phyloP scores from a whole-genome alignment of 2,797 vertebrate genomes.

The Galago senegalensis region DNA sequence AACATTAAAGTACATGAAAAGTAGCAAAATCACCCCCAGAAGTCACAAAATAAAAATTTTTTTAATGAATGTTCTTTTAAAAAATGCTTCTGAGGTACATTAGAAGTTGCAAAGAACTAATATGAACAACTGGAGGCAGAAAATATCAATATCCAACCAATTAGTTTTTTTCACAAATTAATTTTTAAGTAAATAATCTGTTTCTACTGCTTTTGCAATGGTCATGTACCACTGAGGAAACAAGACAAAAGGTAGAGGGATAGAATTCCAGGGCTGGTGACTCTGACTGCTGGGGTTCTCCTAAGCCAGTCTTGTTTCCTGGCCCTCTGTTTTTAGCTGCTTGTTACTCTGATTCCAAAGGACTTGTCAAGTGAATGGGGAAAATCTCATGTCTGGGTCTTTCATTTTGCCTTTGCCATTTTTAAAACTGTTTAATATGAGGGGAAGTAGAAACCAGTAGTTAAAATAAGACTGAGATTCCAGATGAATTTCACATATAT shows the following conservation, averaged over 20 bases:
- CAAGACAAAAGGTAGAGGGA: not conserved
- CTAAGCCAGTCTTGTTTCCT: not conserved
- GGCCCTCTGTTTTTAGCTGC: not conserved
- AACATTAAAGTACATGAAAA: not conserved
- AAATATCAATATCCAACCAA: not conserved
- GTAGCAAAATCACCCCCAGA: not conserved
- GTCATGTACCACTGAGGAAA: not conserved
- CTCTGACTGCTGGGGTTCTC: rapidly evolving
- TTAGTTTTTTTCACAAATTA: not conserved
- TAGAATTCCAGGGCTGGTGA: rapidly evolving
- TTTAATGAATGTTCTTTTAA: not conserved
- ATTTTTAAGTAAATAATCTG: not conserved
- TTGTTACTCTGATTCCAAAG: not conserved
- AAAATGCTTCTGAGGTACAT: not conserved
- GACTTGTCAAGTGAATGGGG: not conserved
- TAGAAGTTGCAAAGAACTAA: conserved; percentile 1
- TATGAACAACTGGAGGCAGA: not conserved
- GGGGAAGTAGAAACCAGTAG: not conserved
- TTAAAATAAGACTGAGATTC: conserved; percentile 22
- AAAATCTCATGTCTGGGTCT: not conserved
- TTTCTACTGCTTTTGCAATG: not conserved
- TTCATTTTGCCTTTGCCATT: conserved; percentile 1
- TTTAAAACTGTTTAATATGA: conserved; percentile 30
- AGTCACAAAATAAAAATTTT: conserved; percentile 15
- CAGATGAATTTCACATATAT: not conserved